phyloP scores from a whole-genome alignment of 1,140 invertebrate species.

The Rhyacophila brunnea region DNA sequence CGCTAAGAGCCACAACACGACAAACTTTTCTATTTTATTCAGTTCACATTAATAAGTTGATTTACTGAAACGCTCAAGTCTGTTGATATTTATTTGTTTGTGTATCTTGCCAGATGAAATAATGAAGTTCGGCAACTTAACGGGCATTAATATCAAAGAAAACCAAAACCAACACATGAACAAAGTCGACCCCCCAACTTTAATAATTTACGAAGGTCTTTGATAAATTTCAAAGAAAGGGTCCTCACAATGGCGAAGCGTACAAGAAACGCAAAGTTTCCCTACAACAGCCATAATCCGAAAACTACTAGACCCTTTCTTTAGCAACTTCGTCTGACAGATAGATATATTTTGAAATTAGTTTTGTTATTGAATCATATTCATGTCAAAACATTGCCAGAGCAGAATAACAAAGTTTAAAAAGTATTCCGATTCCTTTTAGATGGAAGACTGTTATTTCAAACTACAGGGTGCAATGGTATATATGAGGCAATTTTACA shows the following conservation, averaged over 20 bases:
- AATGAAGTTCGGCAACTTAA: slow-evolving; percentile 25
- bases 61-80: slow-evolving; percentile 20
- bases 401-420: slow-evolving; percentile 23
- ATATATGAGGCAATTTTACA: too few relatives aligned
- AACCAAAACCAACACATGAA: slow-evolving; percentile 30
- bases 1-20: too few relatives aligned
- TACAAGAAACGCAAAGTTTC: slow-evolving; percentile 23
- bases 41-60: slow-evolving; percentile 18
- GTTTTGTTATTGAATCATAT: slow-evolving; percentile 34
- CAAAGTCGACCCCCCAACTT: slow-evolving; percentile 27
- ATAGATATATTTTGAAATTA: slow-evolving; percentile 29
- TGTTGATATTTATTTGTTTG: slow-evolving; percentile 26
- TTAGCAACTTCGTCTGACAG: slow-evolving; percentile 24
- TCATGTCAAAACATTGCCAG: slow-evolving; percentile 26
- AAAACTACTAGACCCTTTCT: slow-evolving; percentile 24
- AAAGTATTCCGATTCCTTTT: slow-evolving; percentile 22
- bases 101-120: slow-evolving; percentile 26
- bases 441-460: slow-evolving; percentile 19
- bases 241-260: slow-evolving; percentile 17
- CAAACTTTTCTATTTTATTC: too few relatives aligned
- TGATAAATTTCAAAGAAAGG: slow-evolving; percentile 24
- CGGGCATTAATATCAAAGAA: slow-evolving; percentile 33
- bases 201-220: slow-evolving; percentile 32
- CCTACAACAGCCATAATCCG: slow-evolving; percentile 13
- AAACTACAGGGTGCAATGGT: neutral